Evolutionary conservation across 1,140 invertebrate genomes (phyloP), one percentile per base, ranked within the genome.

Genomic region (Apis laboriosa): DNA sequence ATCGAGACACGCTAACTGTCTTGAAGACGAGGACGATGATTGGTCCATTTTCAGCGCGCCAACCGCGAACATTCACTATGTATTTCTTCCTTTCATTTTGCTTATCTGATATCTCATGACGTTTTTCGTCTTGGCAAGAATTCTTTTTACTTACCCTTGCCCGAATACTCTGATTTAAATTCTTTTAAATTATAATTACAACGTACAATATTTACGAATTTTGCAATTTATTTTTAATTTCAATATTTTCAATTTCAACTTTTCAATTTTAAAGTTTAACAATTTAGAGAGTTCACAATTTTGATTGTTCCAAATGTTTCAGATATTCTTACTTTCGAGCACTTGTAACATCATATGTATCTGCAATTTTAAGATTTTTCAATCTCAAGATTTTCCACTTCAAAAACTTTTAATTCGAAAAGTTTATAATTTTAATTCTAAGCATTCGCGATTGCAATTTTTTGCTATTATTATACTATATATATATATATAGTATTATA

Each of bases 1-100:
- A 85, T 84, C 66, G 51, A 9, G 70, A 61, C 72, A 51, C 34
- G 60, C 28, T 72, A 76, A 84, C 51, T 34, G 17, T 43, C 55
- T 15, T 15, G 43, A 63, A 77, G 51, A 17, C 63, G 56, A 53
- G 34, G 34, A 43, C 64, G 53, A n/a, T 64, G 76, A 77, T 85
- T 56, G 74, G 61, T 43, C 55, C 79, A n/a, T 81, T 85, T 74
- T 53, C 82, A 21, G 63, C 49, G 34, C 43, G 43, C 53, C 53
- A 63, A 60, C 63, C 68, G 79, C 73, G 77, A 74, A 80, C 67
- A 67, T 49, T n/a, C 15, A 9, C 63, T 8, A 28, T 58, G 28
- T 51, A 73, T 68, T 66, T 83, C 60, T 68, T 77, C 61, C 11
- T 53, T 51, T 49, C 58, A 60, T 60, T 63, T 84, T 15, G 51